Evolutionary conservation across 2,888 invertebrate genomes (phyloP).

Genomic region (Amphipyra tragopoginis): DNA sequence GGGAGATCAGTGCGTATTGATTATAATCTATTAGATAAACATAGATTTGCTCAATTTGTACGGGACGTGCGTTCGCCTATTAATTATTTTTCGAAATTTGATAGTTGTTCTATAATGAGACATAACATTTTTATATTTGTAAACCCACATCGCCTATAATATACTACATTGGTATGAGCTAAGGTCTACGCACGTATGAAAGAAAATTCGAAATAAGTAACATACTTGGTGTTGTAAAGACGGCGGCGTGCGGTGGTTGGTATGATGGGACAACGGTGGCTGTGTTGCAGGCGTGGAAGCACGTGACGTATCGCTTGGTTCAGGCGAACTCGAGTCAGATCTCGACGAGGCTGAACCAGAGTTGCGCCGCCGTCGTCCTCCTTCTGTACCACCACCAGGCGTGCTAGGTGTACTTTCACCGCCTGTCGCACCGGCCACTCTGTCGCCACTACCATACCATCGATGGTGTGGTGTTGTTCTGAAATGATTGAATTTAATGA

Average conservation of each 20-base stretch:
- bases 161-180: background rate
- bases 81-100: background rate
- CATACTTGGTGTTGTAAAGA: constrained; percentile 74
- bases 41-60: background rate
- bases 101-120: background rate
- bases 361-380: constrained; percentile 87
- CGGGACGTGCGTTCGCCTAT: background rate
- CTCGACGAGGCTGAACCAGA: constrained; percentile 88
- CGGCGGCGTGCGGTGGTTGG: constrained; percentile 75
- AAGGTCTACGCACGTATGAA: background rate
- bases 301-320: constrained; percentile 89
- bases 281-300: constrained; percentile 90
- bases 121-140: background rate
- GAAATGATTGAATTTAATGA: constrained; percentile 25
- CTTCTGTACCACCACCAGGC: constrained; percentile 83
- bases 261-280: constrained; percentile 74
- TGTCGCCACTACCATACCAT: constrained; percentile 83
- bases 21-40: background rate
- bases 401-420: constrained; percentile 79
- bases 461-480: constrained; percentile 82
- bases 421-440: constrained; percentile 64
- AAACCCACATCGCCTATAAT: background rate
- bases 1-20: background rate
- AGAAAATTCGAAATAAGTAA: constrained; percentile 25
- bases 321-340: constrained; percentile 90